Evolutionary conservation across 2,113 vertebrate species (phyloP), one percentile per base, ranked within the genome.

Genomic region (Holacanthus passer): DNA sequence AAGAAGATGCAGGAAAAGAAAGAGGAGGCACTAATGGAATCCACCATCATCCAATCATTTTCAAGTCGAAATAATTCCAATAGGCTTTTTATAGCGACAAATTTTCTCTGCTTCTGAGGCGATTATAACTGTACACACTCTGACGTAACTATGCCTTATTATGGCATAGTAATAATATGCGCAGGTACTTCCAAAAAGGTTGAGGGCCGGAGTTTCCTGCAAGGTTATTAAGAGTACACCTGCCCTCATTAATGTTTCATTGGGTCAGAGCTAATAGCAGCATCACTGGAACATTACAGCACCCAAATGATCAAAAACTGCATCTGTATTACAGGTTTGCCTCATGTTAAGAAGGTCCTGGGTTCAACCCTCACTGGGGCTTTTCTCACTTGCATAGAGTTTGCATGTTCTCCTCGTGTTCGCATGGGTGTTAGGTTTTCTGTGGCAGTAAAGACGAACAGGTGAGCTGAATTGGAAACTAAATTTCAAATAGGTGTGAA

Each of bases 1-100:
- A 71, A 65, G 62, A 53, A 73, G 65, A 79, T 55, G 68, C 27
- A 71, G 69, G 76, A 85, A 85, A 73, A 83, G 47, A 60, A 62
- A 62, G 63, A 64, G 60, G 69, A 64, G 10, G 27, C 85, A 77
- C 86, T 91, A 93, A 94, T 94, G 94, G 88, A 90, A 89, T 87
- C 79, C 79, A 66, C 50, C 53, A 16, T 74, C 79, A 87, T 92
- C 91, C 91, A 91, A 87, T 91, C 86, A 85, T 90, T 91, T 88
- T 90, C 82, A 82, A 91, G 72, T 79, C 73, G 58, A 85, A 89
- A 91, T 87, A 20, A 88, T 83, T 89, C 80, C 65, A 86, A 73
- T 63, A 79, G 60, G 82, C 75, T 90, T 92, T 94, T 89, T 85
- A 88, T 87, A 72, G 80, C 41, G 32, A 35, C 62, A 47, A 47